Evolutionary conservation across 2,797 vertebrate genomes (phyloP).

Genomic region (Pelodytes ibericus): DNA sequence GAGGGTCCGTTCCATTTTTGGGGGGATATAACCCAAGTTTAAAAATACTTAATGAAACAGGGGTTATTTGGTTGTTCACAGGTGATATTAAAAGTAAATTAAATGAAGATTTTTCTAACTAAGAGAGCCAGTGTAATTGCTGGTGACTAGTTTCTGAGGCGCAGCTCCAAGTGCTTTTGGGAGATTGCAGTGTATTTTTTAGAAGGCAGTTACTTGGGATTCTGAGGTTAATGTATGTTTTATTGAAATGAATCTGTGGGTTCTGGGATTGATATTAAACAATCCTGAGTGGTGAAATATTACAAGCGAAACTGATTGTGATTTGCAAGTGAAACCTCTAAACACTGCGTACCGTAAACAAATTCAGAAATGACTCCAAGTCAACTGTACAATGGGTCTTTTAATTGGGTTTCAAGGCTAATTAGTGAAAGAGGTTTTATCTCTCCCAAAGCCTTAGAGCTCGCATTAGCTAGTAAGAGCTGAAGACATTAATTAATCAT

Average conservation of each 20-base stretch:
- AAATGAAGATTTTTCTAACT: constrained; percentile 48
- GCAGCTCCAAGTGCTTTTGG: constrained; percentile 33
- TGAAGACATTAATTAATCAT: constrained; percentile 56
- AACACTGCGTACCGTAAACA: constrained; percentile 38
- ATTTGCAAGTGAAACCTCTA: constrained; percentile 25
- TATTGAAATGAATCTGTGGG: constrained; percentile 19
- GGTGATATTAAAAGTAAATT: constrained; percentile 49
- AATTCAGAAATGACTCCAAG: constrained; percentile 53
- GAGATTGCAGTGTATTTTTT: constrained; percentile 36
- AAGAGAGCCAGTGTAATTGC: constrained; percentile 47
- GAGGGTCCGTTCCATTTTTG: no score
- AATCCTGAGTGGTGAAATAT: constrained; percentile 21
- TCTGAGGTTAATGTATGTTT: constrained; percentile 16
- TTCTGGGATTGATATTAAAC: constrained; percentile 18
- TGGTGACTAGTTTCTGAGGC: constrained; percentile 51
- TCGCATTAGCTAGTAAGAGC: constrained; percentile 54
- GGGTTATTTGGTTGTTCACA: constrained; percentile 46
- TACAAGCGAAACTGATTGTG: neutral
- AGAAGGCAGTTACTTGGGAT: constrained; percentile 27
- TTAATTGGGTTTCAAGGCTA: constrained; percentile 56
- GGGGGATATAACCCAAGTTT: neutral
- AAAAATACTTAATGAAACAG: constrained; percentile 42
- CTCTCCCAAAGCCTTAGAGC: constrained; percentile 52
- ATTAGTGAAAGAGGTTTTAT: constrained; percentile 57
- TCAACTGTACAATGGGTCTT: constrained; percentile 51